These are phyloP conservation scores for Parthenolecanium corni DNA, from an alignment of 2,888 invertebrate genomes.

Conservation along the genomic window DNA sequence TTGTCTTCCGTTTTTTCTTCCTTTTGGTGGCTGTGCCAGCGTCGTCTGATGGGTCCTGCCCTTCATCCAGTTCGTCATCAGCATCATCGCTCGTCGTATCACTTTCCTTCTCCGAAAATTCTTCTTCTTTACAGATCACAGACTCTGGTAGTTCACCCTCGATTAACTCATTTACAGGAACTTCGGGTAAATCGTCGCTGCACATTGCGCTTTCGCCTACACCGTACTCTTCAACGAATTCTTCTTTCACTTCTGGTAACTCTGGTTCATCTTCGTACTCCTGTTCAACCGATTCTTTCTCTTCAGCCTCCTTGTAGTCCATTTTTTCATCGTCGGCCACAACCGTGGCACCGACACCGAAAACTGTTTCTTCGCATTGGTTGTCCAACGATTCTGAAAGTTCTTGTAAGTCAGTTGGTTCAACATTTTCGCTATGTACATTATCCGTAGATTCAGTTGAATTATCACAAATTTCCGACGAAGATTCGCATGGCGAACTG, in stretches of 20 bases:
- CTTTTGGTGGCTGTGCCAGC: neutral
- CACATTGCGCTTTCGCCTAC: neutral
- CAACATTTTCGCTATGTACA: neutral
- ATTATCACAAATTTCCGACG: neutral
- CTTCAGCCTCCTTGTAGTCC: conserved; percentile 5
- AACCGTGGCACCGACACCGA: neutral
- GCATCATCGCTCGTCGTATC: conserved; percentile 20
- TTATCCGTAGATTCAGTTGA: neutral
- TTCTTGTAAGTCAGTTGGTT: neutral
- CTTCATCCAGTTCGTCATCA: conserved; percentile 21
- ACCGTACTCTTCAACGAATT: neutral
- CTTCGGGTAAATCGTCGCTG: neutral
- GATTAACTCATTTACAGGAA: neutral
- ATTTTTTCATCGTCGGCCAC: conserved; percentile 16
- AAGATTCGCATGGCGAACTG: too few relatives aligned
- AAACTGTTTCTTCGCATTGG: neutral
- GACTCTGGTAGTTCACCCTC: neutral
- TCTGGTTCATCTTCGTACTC: neutral
- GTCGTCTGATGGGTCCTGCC: conserved; percentile 2
- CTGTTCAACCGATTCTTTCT: neutral
- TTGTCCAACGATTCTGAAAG: neutral
- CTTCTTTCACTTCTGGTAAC: conserved; percentile 1
- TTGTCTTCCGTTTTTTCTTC: conserved; percentile 26
- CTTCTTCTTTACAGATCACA: conserved; percentile 12
- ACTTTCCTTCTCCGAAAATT: conserved; percentile 4